Conservation (phyloP, 2,888 invertebrate genomes). For the Piscicola geometra region DNA sequence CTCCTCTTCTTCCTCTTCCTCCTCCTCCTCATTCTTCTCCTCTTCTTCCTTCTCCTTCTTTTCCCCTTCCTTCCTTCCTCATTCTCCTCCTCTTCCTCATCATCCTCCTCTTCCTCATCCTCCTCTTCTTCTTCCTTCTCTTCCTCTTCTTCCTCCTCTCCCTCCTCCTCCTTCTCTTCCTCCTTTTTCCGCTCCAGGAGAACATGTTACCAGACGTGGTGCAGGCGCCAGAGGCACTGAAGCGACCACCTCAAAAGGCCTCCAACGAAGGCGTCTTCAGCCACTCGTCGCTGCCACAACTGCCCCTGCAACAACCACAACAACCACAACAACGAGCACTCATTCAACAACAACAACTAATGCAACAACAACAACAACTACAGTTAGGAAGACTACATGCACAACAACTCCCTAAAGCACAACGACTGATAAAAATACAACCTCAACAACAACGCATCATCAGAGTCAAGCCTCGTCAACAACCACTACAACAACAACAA, state of each 20-base stretch:
- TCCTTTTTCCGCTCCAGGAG: background rate
- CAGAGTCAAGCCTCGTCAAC: too few species aligned
- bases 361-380: background rate
- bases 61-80: background rate
- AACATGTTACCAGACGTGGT: background rate
- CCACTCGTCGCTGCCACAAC: too few species aligned
- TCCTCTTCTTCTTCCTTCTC: background rate
- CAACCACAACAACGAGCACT: too few species aligned
- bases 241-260: too few species aligned
- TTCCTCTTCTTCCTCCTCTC: background rate
- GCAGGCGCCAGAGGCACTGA: background rate
- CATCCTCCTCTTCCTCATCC: background rate
- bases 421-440: too few species aligned
- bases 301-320: background rate
- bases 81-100: background rate
- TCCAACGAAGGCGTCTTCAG: background rate
- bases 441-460: too few species aligned
- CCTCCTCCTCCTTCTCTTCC: background rate
- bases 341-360: background rate
- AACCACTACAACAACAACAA: background rate
- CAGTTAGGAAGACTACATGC: background rate
- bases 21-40: background rate
- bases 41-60: background rate
- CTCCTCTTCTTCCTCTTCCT: background rate
- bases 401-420: background rate